Percentiles rank a stretch among this genome's conserved stretches.
phyloP scores from a whole-genome alignment of 2,797 vertebrate genomes.

The Spinibarbus caldwelli region DNA sequence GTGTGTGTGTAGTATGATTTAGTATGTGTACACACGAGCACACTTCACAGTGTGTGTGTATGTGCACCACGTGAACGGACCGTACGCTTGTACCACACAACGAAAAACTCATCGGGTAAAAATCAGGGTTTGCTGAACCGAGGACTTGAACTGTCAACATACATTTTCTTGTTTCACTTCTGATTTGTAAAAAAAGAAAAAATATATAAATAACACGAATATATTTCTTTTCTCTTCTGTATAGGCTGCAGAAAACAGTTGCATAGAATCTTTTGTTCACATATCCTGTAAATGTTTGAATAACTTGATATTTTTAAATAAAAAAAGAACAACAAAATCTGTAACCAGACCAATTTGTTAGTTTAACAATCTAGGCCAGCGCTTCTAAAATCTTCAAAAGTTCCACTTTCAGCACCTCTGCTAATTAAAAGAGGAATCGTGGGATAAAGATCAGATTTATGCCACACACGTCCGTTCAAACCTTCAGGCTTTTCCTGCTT shows the following conservation, averaged over 20 bases:
- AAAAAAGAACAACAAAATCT: slow-evolving; percentile 67
- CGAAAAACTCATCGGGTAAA: slow-evolving; percentile 61
- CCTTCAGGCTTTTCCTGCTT: slow-evolving; percentile 27
- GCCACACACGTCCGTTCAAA: slow-evolving; percentile 25
- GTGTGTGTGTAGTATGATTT: slow-evolving; percentile 48
- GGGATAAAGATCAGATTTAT: slow-evolving; percentile 34
- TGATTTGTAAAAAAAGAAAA: slow-evolving; percentile 76
- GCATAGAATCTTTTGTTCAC: slow-evolving; percentile 79
- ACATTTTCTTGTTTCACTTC: slow-evolving; percentile 64
- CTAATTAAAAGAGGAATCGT: slow-evolving; percentile 34
- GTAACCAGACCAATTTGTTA: neutral
- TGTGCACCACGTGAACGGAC: slow-evolving; percentile 21
- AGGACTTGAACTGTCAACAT: slow-evolving; percentile 57
- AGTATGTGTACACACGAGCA: slow-evolving; percentile 47
- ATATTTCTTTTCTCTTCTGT: slow-evolving; percentile 81
- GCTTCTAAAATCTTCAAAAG: neutral
- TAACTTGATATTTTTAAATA: slow-evolving; percentile 81
- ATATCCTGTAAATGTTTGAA: slow-evolving; percentile 83
- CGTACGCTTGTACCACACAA: slow-evolving; percentile 11
- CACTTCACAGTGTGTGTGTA: slow-evolving; percentile 1
- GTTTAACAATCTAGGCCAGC: neutral
- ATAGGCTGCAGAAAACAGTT: slow-evolving; percentile 75
- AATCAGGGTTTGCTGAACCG: slow-evolving; percentile 67
- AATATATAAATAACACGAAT: slow-evolving; percentile 71
- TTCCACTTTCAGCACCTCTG: slow-evolving; percentile 9